Base-by-base conservation (phyloP, 1,140 invertebrate species). In the Drosophila trapezifrons region DNA sequence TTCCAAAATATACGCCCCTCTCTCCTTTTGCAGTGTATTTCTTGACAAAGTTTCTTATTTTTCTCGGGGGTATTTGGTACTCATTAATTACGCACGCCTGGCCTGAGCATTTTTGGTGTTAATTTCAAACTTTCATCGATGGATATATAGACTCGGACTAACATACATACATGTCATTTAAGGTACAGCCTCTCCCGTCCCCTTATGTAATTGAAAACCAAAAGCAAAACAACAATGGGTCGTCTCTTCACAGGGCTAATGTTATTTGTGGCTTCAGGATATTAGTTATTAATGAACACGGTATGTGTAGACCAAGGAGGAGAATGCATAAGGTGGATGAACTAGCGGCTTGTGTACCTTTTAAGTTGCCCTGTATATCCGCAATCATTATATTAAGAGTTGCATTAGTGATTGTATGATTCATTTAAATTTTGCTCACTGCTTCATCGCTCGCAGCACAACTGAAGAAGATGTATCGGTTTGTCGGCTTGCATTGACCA, bases 111-210 rank as follows among this genome's bases (percentile, higher is more conserved):
- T 87, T 86, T 69, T 59, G 83, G 84, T 87, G 83, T 87, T 87
- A 89, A 89, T 87, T 87, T 87, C 83, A 89, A 87, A 87, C 83
- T 87, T 87, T 89, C 76, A 87, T 87, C 79, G 83, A 87, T 76
- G 62, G 63, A 35, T 54, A 42, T 22, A 69, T 49, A 58, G 43
- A 57, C 67, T 65, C 35, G 64, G 56, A 58, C 25, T 29, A 46
- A 58, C 13, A 51, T 20, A 62, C 67, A 75, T 47, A 67, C 35
- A 67, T 59, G 63, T 65, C 76, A 84, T 70, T 70, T 57, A 63
- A 60, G 56, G 43, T 22, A 22, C 40, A 43, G 7, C 17, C 45
- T 58, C 80, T 65, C 66, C 69, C 63, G 82, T 29, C 8, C 49
- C 59, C 71, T 73, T 59, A 63, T 87, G 83, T 87, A 87, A 87